Base-by-base conservation (phyloP, 2,888 invertebrate genomes). In the Perizoma affinitatum region DNA sequence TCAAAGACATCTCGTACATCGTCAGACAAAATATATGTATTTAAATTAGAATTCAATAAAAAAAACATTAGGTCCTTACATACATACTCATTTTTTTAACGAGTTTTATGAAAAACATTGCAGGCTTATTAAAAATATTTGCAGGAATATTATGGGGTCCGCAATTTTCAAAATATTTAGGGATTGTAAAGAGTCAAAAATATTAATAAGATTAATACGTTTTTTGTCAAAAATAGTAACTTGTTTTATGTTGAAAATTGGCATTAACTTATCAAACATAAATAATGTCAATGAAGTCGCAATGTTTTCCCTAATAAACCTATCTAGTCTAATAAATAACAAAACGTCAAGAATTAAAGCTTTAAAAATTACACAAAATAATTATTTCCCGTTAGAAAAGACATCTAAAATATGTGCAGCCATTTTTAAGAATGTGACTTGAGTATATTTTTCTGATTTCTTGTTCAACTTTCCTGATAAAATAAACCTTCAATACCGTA, bases 1-100 rank as follows among this genome's bases (percentile, higher is more conserved):
- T 61, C 50, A 36, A 57, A 60, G 59, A 67, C 64, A 60, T 64
- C 65, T 63, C n/a, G 58, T 58, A 57, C 53, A 43, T 63, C 57
- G 58, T 62, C 54, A 56, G 34, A 53, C 54, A 51, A n/a, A n/a
- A n/a, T n/a, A n/a, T n/a, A n/a, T n/a, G n/a, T n/a, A n/a, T n/a
- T n/a, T n/a, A n/a, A n/a, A n/a, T n/a, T n/a, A n/a, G n/a, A n/a
- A n/a, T n/a, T n/a, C n/a, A n/a, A n/a, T n/a, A n/a, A n/a, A n/a
- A n/a, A n/a, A n/a, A n/a, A n/a, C n/a, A n/a, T n/a, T n/a, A n/a
- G n/a, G n/a, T n/a, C n/a, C n/a, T n/a, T n/a, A n/a, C n/a, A n/a
- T 11, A 46, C 8, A 41, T 11, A 36, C 5, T 36, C 36, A 36
- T 45, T 22, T 33, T 40, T 9, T 11, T 9, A 46, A 35, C 44